Base-by-base conservation (phyloP, 2,113 vertebrate genomes). In the Scolopax mira region DNA sequence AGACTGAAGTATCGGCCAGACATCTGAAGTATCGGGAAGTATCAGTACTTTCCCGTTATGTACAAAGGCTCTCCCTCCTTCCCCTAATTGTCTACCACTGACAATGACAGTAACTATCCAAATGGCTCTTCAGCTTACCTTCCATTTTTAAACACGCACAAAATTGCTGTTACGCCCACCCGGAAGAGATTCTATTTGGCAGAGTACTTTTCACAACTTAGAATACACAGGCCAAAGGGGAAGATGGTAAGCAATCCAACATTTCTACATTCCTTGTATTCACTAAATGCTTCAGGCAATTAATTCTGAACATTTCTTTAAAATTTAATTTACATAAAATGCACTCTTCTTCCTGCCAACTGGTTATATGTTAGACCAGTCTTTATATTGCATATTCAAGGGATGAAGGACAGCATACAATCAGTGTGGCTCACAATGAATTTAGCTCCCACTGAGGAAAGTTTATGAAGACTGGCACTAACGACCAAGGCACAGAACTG, bases 111-210 rank as follows among this genome's bases (percentile, higher is more conserved):
- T 16, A 90, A 58, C 51, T 46, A 83, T 55, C 48, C 11, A 41
- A 71, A 44, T 0, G 5, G 22, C 42, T 85, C 57, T 75, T 72
- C 31, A 28, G 57, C 19, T 51, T 33, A 79, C 48, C 13, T 77
- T 64, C n/a, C 18, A 42, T 37, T 88, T 94, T 64, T 24, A 89
- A 94, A 64, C 37, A 86, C 80, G 18, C 30, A 73, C 25, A 61
- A 72, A 86, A 89, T 12, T 72, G 31, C 39, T 51, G 21, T 51
- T 89, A 69, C 1, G 1, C 33, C 46, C 33, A 72, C 15, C 44
- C 11, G 3, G 39, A 42, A 33, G 25, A 64, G 10, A n/a, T 28
- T 79, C 85, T 41, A 58, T 64, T 25, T 83, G 28, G 18, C 22
- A 67, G 35, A 67, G 30, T 31, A 46, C 35, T 88, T 67, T 41